These are phyloP conservation scores for Philaethria dido DNA, from an alignment of 2,888 invertebrate species.

Conservation along the genomic window DNA sequence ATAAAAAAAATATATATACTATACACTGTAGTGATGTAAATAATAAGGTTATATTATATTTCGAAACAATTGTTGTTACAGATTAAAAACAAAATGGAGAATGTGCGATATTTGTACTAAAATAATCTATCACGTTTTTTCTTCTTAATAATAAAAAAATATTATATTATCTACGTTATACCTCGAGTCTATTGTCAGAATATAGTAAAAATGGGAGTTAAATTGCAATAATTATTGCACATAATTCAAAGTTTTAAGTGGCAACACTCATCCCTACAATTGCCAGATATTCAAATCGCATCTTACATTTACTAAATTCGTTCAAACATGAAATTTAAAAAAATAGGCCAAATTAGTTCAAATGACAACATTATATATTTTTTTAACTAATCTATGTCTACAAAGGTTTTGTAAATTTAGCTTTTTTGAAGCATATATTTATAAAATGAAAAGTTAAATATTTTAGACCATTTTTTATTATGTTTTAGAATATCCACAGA, in stretches of 20 bases:
- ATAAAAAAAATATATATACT: not conserved
- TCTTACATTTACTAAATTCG: constrained; percentile 41
- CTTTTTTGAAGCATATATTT: not conserved
- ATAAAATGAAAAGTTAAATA: not conserved
- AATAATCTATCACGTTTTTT: constrained; percentile 33
- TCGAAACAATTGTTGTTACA: not conserved
- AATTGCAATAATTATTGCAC: constrained; percentile 21
- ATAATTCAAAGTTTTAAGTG: not conserved
- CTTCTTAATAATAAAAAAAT: constrained; percentile 16
- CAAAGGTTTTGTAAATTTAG: not conserved
- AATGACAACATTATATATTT: not conserved
- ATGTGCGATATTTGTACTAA: constrained; percentile 47
- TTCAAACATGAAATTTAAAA: constrained; percentile 25
- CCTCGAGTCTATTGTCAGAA: constrained; percentile 7
- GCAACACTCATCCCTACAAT: not conserved
- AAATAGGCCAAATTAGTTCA: constrained; percentile 19
- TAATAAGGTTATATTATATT: constrained; percentile 1
- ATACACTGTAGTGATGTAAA: constrained; percentile 4
- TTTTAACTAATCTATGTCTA: not conserved
- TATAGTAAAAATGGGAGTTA: constrained; percentile 2
- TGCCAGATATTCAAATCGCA: not conserved
- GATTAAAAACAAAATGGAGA: constrained; percentile 12
- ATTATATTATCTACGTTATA: constrained; percentile 13
- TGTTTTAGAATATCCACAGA: not conserved
- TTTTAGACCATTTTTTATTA: not conserved